Evolutionary conservation across 2,888 invertebrate species (phyloP).

Genomic region (Chalcosyrphus nemorum): DNA sequence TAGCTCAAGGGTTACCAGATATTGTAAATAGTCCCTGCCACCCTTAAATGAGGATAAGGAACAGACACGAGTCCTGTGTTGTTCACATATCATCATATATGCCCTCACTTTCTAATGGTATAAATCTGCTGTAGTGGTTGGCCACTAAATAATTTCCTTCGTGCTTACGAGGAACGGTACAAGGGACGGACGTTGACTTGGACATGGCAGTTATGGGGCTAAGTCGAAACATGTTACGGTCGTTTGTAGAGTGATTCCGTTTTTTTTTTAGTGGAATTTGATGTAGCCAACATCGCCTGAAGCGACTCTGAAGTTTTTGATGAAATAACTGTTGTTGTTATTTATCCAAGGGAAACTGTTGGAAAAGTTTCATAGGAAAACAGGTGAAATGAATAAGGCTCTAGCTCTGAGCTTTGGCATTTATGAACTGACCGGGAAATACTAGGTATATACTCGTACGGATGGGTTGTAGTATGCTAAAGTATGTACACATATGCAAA

Average conservation of each 20-base stretch:
- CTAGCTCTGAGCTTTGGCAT: not conserved
- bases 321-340: not conserved
- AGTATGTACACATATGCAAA: constrained; percentile 5
- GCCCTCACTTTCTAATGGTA: constrained; percentile 1
- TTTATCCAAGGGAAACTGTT: not conserved
- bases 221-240: constrained; percentile 24
- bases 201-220: constrained; percentile 48
- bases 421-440: constrained; percentile 7
- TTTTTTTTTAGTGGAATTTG: not conserved
- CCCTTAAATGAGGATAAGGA: not conserved
- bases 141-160: constrained; percentile 43
- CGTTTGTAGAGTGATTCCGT: not conserved
- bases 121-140: constrained; percentile 32
- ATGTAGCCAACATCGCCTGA: not conserved
- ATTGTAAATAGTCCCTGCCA: not conserved
- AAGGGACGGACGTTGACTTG: constrained; percentile 15
- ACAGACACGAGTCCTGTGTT: constrained; percentile 21
- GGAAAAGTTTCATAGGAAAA: not conserved
- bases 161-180: constrained; percentile 36
- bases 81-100: constrained; percentile 49
- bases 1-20: not conserved
- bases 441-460: no score
- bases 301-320: not conserved
- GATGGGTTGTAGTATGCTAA: not conserved
- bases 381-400: not conserved